A percentile compares a stretch with the other conserved stretches of the same genome.
Conservation (phyloP, 2,113 vertebrate genomes). For the Struthidea cinerea region DNA sequence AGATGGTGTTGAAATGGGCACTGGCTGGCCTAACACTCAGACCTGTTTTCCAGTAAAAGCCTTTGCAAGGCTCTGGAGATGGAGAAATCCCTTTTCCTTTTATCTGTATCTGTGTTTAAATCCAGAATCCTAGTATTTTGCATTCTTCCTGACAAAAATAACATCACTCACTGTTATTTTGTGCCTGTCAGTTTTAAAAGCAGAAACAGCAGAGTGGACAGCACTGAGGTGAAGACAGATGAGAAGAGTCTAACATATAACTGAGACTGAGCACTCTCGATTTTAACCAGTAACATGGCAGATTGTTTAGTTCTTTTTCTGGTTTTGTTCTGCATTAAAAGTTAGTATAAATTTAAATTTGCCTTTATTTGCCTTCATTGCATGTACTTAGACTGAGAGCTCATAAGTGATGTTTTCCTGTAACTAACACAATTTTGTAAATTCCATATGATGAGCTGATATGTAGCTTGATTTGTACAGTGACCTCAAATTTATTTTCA, state of each 20-base stretch:
- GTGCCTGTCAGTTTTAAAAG: not conserved
- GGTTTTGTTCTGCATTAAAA: not conserved
- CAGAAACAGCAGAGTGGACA: not conserved
- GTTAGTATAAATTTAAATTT: not conserved
- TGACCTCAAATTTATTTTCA: not conserved
- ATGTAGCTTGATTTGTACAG: not conserved
- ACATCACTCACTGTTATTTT: not conserved
- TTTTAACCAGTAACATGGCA: not conserved
- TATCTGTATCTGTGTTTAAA: not conserved
- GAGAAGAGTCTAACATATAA: not conserved
- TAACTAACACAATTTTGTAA: not conserved
- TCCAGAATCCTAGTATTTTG: not conserved
- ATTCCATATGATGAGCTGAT: rapidly evolving
- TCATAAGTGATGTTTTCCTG: not conserved
- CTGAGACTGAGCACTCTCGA: not conserved
- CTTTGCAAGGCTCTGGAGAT: not conserved
- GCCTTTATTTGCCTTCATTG: not conserved
- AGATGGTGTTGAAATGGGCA: not conserved
- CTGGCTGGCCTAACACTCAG: not conserved
- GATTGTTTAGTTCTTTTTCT: not conserved
- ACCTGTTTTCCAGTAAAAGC: not conserved
- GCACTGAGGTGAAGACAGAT: not conserved
- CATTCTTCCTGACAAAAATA: not conserved
- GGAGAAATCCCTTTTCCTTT: not conserved
- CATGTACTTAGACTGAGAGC: not conserved